Conservation (phyloP, 2,888 invertebrate species). For the Lepas anatifera region DNA sequence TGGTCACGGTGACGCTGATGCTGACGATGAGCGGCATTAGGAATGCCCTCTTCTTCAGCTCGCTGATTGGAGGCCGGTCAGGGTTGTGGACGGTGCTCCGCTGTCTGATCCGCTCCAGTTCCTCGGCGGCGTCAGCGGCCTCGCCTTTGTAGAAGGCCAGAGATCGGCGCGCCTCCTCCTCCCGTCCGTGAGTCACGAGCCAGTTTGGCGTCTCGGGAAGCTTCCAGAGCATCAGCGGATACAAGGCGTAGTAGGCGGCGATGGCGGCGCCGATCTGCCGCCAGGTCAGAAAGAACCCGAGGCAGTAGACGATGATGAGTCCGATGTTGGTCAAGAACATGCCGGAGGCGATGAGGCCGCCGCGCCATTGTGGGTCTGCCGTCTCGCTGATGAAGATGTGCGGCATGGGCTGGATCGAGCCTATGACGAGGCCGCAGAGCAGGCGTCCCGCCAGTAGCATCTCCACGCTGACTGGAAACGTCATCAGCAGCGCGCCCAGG, state of each 20-base stretch:
- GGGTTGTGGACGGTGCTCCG: conserved; percentile 3
- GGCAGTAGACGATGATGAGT: conserved; percentile 64
- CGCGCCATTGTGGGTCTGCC: conserved; percentile 70
- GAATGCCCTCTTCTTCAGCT: not conserved
- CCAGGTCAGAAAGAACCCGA: conserved; percentile 74
- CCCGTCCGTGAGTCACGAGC: conserved; percentile 58
- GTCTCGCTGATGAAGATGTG: conserved; percentile 81
- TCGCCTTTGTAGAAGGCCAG: conserved; percentile 68
- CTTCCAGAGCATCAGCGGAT: conserved; percentile 1
- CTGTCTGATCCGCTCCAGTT: conserved; percentile 40
- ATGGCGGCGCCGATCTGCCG: conserved; percentile 60
- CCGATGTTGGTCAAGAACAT: conserved; percentile 77
- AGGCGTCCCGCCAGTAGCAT: conserved; percentile 11
- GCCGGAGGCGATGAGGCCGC: conserved; percentile 68
- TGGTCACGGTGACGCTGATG: not conserved
- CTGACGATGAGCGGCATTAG: conserved; percentile 1
- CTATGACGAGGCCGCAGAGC: not conserved
- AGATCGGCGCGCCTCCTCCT: conserved; percentile 55
- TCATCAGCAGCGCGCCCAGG: not conserved
- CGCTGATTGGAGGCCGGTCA: not conserved
- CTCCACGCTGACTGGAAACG: not conserved
- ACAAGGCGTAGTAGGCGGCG: conserved; percentile 48
- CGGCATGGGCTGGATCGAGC: conserved; percentile 5
- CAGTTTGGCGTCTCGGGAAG: conserved; percentile 80
- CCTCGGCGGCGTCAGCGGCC: conserved; percentile 62